Conservation (phyloP, 1,140 invertebrate species). For the Tetramorium simillimum region DNA sequence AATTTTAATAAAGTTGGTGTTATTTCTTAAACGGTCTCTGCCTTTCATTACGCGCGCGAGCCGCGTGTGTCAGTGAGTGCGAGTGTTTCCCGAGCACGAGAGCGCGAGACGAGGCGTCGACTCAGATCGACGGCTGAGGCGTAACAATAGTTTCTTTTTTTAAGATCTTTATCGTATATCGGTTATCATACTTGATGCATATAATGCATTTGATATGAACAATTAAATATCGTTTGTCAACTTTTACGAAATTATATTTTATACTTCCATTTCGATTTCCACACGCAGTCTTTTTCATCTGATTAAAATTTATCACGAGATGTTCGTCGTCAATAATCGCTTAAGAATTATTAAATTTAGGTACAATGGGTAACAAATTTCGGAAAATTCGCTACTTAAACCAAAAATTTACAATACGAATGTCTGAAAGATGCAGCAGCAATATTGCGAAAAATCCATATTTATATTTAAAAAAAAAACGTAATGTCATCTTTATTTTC, state of each 20-base stretch:
- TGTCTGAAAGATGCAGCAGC: slow-evolving; percentile 45
- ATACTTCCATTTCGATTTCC: not conserved
- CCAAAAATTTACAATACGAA: slow-evolving; percentile 5
- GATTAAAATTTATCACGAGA: slow-evolving; percentile 51
- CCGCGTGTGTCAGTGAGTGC: too few relatives aligned
- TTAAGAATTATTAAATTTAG: slow-evolving; percentile 13
- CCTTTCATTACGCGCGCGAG: too few relatives aligned
- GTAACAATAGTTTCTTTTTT: too few relatives aligned
- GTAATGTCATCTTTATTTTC: not conserved
- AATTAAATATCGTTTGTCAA: slow-evolving; percentile 16
- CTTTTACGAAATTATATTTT: slow-evolving; percentile 11
- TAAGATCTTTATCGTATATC: not conserved
- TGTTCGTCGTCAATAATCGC: slow-evolving; percentile 17
- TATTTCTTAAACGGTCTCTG: too few relatives aligned
- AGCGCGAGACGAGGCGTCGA: too few relatives aligned
- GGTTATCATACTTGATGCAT: not conserved
- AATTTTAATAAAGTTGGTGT: too few relatives aligned
- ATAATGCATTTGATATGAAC: slow-evolving; percentile 11
- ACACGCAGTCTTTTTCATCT: not conserved
- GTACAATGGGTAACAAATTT: slow-evolving; percentile 13
- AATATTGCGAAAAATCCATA: slow-evolving; percentile 9
- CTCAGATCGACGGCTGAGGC: too few relatives aligned
- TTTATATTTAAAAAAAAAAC: slow-evolving; percentile 13
- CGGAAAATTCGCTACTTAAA: not conserved
- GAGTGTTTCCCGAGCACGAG: too few relatives aligned